phyloP scores from a whole-genome alignment of 2,888 invertebrate species.

The Mythimna ferrago region DNA sequence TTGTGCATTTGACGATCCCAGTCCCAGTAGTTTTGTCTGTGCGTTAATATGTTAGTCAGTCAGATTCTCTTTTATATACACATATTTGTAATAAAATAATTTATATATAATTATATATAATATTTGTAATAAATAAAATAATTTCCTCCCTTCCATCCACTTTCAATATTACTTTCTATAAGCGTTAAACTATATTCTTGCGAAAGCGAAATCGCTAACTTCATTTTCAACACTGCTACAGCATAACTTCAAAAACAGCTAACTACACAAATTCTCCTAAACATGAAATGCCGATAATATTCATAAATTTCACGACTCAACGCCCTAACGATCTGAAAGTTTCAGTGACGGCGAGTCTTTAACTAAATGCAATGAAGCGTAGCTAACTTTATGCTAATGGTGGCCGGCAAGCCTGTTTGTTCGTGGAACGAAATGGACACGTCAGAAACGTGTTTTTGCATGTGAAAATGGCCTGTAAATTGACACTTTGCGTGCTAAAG shows the following conservation, averaged over 20 bases:
- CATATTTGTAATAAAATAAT: not conserved
- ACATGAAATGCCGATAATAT: slow-evolving; percentile 60
- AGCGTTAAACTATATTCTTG: not conserved
- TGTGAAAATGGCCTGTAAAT: slow-evolving; percentile 24
- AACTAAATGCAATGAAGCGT: slow-evolving; percentile 65
- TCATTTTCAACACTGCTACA: slow-evolving; percentile 19
- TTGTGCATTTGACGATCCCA: too few species aligned
- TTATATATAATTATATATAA: too few species aligned
- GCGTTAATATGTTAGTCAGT: too few species aligned
- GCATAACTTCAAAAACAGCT: slow-evolving; percentile 19
- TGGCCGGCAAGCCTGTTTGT: slow-evolving; percentile 35
- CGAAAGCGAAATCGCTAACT: slow-evolving; percentile 1
- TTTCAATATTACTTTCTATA: not conserved
- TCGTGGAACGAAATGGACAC: slow-evolving; percentile 27
- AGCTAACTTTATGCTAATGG: slow-evolving; percentile 60
- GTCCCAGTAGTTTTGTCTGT: too few species aligned
- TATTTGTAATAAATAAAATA: not conserved
- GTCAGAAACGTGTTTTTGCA: slow-evolving; percentile 16
- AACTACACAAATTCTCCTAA: slow-evolving; percentile 43
- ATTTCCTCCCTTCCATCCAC: not conserved
- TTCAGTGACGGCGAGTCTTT: slow-evolving; percentile 58
- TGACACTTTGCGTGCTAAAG: not conserved
- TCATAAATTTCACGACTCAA: slow-evolving; percentile 66
- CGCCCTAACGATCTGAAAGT: slow-evolving; percentile 61
- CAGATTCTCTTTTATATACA: too few species aligned